Evolutionary conservation across 2,113 vertebrate species (phyloP).

Genomic region (Centropus bengalensis): DNA sequence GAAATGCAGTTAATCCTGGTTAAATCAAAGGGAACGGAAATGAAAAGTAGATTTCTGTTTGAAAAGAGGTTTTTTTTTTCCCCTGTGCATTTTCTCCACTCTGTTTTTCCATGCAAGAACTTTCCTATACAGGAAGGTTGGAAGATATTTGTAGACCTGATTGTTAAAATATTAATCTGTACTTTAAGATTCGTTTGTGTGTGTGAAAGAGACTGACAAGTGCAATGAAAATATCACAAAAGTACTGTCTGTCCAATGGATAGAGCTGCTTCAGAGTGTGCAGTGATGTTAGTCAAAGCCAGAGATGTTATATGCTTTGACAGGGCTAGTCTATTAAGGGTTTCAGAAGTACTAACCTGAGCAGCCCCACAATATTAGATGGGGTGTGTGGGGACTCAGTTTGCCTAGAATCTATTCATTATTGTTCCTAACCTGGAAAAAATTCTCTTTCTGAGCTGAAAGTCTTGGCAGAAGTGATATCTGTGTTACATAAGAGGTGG

Average conservation of each 20-base stretch:
- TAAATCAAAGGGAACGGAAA: conserved; percentile 36
- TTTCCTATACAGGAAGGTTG: background rate
- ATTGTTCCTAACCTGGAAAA: conserved; percentile 22
- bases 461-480: conserved; percentile 30
- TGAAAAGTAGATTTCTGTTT: conserved; percentile 27
- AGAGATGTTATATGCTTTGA: conserved; percentile 44
- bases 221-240: conserved; percentile 29
- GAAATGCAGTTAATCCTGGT: conserved; percentile 37
- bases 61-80: background rate
- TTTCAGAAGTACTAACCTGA: conserved; percentile 59
- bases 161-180: conserved; percentile 57
- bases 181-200: background rate
- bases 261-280: background rate
- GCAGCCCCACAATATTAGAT: conserved; percentile 18
- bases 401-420: conserved; percentile 48
- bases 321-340: conserved; percentile 24
- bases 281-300: conserved; percentile 1
- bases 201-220: background rate
- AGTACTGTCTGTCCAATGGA: background rate
- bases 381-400: background rate
- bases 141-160: conserved; percentile 4
- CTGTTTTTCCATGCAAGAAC: background rate
- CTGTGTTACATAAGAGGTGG: background rate
- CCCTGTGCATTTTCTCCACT: background rate
- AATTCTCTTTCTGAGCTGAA: conserved; percentile 11